Evolutionary conservation across 2,113 vertebrate genomes (phyloP).

Genomic region (Corvus moneduloides): DNA sequence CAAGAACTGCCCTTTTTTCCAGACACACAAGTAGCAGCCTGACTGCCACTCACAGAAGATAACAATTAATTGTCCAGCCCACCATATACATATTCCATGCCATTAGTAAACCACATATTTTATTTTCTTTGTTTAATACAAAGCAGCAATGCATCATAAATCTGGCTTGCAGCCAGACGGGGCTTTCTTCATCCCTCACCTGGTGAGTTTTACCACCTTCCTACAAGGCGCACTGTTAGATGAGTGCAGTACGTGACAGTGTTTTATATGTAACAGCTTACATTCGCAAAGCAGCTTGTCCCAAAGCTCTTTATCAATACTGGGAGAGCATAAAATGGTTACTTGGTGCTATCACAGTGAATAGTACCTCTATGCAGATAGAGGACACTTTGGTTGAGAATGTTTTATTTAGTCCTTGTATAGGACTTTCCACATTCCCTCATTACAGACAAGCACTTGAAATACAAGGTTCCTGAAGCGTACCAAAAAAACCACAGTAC

Average conservation of each 20-base stretch:
- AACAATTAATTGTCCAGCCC: background rate
- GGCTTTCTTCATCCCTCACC: background rate
- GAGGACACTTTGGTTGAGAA: background rate
- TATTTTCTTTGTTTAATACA: background rate
- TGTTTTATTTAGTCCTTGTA: background rate
- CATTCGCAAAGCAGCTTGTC: background rate
- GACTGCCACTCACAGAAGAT: background rate
- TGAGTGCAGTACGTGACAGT: fast-evolving
- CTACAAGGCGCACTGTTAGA: background rate
- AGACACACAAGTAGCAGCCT: background rate
- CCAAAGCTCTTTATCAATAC: background rate
- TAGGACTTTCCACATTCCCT: background rate
- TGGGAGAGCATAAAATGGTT: background rate
- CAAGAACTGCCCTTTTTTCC: background rate
- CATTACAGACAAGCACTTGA: background rate
- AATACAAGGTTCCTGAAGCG: fast-evolving
- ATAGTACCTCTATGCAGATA: background rate
- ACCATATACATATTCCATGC: background rate
- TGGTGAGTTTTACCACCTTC: background rate
- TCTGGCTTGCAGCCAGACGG: background rate
- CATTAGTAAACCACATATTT: background rate
- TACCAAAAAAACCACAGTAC: background rate
- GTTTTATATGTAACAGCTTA: background rate
- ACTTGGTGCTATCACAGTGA: background rate
- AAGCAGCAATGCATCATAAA: background rate